Percentiles rank a stretch among this genome's conserved stretches.
These are phyloP conservation scores for Pharmacophagus antenor DNA, from an alignment of 2,888 invertebrate species.

Conservation along the genomic window DNA sequence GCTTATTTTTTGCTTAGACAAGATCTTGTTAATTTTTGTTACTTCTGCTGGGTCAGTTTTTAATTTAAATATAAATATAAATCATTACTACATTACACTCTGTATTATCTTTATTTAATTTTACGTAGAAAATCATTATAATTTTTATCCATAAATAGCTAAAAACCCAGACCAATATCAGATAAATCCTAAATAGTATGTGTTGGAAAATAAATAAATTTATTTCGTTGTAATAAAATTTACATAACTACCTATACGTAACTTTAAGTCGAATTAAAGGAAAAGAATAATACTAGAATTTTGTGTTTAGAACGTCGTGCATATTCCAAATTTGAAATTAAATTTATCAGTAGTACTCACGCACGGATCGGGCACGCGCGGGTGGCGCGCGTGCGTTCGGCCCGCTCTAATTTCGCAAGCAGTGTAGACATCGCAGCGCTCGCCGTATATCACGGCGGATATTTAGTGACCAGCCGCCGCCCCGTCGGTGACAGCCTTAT, in stretches of 20 bases:
- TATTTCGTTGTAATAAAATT: background rate
- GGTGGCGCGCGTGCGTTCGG: conserved; percentile 39
- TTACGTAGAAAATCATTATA: too few species aligned
- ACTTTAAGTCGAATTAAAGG: background rate
- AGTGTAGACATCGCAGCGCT: conserved; percentile 52
- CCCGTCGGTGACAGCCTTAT: conserved; percentile 71
- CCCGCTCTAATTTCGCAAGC: conserved; percentile 75
- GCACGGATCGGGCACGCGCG: conserved; percentile 39
- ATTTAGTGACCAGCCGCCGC: conserved; percentile 69
- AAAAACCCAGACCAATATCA: too few species aligned
- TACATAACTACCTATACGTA: background rate
- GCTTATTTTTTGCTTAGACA: background rate
- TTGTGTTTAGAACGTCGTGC: background rate
- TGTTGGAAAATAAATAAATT: too few species aligned
- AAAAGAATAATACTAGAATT: background rate
- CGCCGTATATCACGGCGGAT: conserved; percentile 65
- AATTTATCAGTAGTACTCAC: conserved; percentile 39
- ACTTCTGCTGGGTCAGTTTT: background rate
- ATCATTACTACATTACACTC: too few species aligned
- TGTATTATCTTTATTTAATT: too few species aligned
- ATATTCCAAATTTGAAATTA: conserved; percentile 36
- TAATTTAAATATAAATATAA: background rate
- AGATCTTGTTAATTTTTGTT: background rate
- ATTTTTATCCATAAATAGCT: too few species aligned
- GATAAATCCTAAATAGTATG: too few species aligned